Conservation (phyloP, 2,888 invertebrate species). For the Anthophora plumipes region DNA sequence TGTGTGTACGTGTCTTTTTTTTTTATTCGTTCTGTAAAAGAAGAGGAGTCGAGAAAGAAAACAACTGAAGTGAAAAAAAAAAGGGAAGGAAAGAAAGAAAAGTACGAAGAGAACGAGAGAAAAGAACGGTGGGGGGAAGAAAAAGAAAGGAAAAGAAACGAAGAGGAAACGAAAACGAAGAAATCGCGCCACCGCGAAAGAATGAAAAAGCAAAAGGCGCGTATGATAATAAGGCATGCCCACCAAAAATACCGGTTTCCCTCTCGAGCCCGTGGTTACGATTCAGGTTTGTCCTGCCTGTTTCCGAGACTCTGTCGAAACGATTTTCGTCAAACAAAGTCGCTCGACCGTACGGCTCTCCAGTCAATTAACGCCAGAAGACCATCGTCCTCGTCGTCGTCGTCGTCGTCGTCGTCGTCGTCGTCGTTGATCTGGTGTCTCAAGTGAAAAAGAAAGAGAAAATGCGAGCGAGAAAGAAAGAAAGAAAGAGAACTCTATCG, state of each 20-base stretch:
- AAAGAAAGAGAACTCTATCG: background rate
- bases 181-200: constrained; percentile 54
- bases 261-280: constrained; percentile 65
- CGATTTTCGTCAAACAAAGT: constrained; percentile 75
- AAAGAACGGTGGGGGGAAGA: background rate
- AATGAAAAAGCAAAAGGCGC: constrained; percentile 63
- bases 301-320: constrained; percentile 70
- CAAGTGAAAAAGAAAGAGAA: background rate
- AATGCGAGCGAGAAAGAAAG: background rate
- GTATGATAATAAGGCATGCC: constrained; percentile 72
- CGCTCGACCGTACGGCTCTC: constrained; percentile 68
- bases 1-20: too few species aligned
- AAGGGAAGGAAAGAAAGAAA: background rate
- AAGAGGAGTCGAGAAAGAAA: too few species aligned
- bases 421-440: constrained; percentile 52
- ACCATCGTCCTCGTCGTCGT: constrained; percentile 24
- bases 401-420: constrained; percentile 25
- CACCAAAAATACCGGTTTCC: constrained; percentile 73
- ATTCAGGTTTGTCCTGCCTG: constrained; percentile 71
- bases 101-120: background rate
- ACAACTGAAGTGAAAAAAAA: too few species aligned
- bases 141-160: background rate
- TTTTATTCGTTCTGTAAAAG: constrained; percentile 32
- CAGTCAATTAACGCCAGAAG: constrained; percentile 72
- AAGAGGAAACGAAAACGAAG: background rate